Evolutionary conservation across 2,888 invertebrate species (phyloP), one percentile per base, ranked within the genome.

Genomic region (Acholoe squamosa): DNA sequence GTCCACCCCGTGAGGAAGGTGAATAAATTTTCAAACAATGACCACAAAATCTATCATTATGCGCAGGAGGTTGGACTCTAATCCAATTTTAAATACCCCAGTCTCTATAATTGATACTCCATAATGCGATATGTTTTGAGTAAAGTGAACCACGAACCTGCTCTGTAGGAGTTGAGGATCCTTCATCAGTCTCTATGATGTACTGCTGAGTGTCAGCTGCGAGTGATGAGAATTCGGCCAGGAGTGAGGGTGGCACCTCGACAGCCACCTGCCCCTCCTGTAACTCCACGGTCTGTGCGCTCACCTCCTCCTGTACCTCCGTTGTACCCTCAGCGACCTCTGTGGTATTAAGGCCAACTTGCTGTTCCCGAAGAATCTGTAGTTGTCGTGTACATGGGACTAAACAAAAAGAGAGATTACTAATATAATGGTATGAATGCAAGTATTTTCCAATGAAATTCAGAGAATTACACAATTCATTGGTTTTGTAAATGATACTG

Each of bases 201-300:
- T 95, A 95, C 86, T 95, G 94, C 91, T 95, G 95, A 5, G 95
- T 95, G 91, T 95, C 94, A 0, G 95, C 94, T 22, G 95, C 95
- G 3, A 95, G 94, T 0, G 95, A 94, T 14, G 95, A 95, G 91
- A 95, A 95, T 92, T 95, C 95, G 0, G 95, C 93, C 84, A 95
- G 92, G 33, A 95, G 93, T 1, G 94, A 94, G 51, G 93, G 91
- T 12, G 71, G 86, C 31, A 88, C 91, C 71, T 89, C 89, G 0
- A 10, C 88, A 16, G 86, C n/a, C 33, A 80, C 56, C 86, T 86
- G 84, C n/a, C 25, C 51, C 56, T 90, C 61, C 52, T 25, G n/a
- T 54, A 52, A 5, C 52, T 52, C 19, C 54, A 51, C 56, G 54
- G n/a, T n/a, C 28, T 54, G 52, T 1, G 16, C 86, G 14, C 54